Percentiles rank a stretch among this genome's conserved stretches.
Evolutionary conservation across 2,113 vertebrate species (phyloP).

Genomic region (Porphyrio hochstetteri): DNA sequence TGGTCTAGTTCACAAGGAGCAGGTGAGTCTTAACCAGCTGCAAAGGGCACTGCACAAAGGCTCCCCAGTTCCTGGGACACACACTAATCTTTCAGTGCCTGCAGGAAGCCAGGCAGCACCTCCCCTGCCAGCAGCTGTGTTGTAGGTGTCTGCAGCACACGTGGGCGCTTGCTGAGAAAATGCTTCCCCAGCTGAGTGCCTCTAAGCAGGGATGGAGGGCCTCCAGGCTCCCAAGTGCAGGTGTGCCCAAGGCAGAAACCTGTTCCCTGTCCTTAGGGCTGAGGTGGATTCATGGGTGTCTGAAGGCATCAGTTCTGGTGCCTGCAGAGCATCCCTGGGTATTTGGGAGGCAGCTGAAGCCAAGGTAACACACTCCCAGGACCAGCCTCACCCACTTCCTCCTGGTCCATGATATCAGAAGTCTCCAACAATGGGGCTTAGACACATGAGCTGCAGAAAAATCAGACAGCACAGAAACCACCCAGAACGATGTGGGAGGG

Average conservation of each 20-base stretch:
- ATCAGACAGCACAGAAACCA: not conserved
- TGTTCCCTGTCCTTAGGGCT: not conserved
- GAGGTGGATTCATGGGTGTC: accelerated
- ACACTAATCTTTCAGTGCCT: not conserved
- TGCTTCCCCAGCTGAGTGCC: not conserved
- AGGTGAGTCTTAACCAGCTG: not conserved
- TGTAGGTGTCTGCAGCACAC: not conserved
- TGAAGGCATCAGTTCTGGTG: accelerated
- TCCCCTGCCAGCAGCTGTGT: slow-evolving; percentile 4
- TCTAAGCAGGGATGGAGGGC: not conserved
- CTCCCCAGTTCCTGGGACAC: not conserved
- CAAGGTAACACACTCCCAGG: not conserved
- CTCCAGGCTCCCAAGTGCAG: not conserved
- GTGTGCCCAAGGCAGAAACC: not conserved
- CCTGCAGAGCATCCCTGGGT: not conserved
- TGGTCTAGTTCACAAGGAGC: too few relatives aligned
- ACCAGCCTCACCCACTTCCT: not conserved
- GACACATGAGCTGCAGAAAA: not conserved
- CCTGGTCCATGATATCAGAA: not conserved
- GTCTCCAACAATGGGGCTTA: not conserved
- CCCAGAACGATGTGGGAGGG: not conserved
- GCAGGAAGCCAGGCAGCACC: not conserved
- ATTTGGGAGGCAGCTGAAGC: not conserved
- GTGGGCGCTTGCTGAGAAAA: not conserved
- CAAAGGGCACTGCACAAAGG: not conserved